Base-by-base conservation (phyloP, 2,113 vertebrate species). In the Morone saxatilis region DNA sequence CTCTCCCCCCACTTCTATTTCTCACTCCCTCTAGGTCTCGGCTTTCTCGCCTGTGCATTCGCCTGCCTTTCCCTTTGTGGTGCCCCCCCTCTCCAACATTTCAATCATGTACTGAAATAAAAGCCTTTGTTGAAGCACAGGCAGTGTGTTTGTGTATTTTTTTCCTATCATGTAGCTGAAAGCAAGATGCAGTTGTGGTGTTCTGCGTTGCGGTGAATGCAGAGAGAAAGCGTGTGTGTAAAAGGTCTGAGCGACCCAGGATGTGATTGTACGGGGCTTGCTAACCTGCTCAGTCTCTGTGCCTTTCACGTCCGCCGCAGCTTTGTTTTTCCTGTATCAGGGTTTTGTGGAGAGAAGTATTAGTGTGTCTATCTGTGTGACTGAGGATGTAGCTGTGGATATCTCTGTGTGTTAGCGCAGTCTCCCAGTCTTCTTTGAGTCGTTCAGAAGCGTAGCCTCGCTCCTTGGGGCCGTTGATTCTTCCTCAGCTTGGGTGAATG, bases 401-500 rank as follows among this genome's bases (percentile, higher is more conserved):
- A 71, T 81, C 43, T 71, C 73, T 72, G 70, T 84, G 22, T 41
- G 83, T 83, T 84, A 54, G 53, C 43, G n/a, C 77, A 59, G 79
- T 86, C 85, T 90, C 72, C 48, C 6, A 41, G 70, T 85, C 73
- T 71, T 69, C 84, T 89, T 81, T 63, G 78, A 87, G 78, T 82
- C 19, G 84, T 72, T 93, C 85, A 93, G 88, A 90, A 81, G 78
- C 71, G 66, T 40, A 86, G 86, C 71, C 61, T 77, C 8, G 74
- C 84, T 88, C 89, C 92, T 92, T 38, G 14, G 36, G 87, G 91
- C 80, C 31, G 76, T 81, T 78, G 85, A 86, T 82, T 86, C 78
- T 91, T 90, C 87, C 89, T 87, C 81, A 83, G 91, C 81, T 88
- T 89, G 87, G 84, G 86, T 84, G 89, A 94, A 92, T 86, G 86